These are phyloP conservation scores for Caligus rogercresseyi DNA, from an alignment of 1,140 invertebrate genomes.

Conservation along the genomic window DNA sequence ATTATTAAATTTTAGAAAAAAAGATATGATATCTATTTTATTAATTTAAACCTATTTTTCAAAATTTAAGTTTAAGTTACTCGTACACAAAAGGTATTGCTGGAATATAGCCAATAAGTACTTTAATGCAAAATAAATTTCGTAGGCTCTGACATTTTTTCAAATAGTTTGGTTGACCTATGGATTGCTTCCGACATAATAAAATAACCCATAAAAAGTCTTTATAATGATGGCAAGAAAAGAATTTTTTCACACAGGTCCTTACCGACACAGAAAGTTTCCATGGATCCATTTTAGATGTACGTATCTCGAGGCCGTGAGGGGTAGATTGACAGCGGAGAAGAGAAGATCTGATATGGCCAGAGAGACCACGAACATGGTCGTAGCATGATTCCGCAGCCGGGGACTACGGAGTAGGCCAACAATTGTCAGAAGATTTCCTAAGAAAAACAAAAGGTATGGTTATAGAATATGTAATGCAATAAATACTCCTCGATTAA, in stretches of 20 bases:
- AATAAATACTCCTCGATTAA: neutral
- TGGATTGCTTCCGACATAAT: no score
- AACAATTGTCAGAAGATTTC: slow-evolving; percentile 57
- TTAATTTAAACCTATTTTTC: no score
- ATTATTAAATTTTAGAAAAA: no score
- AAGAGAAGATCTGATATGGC: slow-evolving; percentile 69
- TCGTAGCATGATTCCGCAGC: slow-evolving; percentile 58
- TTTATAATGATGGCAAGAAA: neutral
- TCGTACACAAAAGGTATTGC: no score
- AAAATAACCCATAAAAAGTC: no score
- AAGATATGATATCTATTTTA: no score
- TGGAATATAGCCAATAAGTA: no score
- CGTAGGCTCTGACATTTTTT: no score
- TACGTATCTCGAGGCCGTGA: slow-evolving; percentile 54
- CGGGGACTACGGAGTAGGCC: slow-evolving; percentile 53
- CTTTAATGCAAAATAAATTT: no score
- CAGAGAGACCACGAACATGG: slow-evolving; percentile 65
- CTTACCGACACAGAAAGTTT: slow-evolving; percentile 40
- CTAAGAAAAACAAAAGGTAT: slow-evolving; percentile 36
- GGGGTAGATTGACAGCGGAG: slow-evolving; percentile 59
- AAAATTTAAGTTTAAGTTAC: no score
- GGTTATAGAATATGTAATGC: neutral
- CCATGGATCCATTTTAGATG: slow-evolving; percentile 64
- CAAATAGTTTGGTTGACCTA: no score
- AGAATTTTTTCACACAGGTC: neutral